Conservation (phyloP, 2,113 vertebrate genomes). For the Psittacus erithacus region DNA sequence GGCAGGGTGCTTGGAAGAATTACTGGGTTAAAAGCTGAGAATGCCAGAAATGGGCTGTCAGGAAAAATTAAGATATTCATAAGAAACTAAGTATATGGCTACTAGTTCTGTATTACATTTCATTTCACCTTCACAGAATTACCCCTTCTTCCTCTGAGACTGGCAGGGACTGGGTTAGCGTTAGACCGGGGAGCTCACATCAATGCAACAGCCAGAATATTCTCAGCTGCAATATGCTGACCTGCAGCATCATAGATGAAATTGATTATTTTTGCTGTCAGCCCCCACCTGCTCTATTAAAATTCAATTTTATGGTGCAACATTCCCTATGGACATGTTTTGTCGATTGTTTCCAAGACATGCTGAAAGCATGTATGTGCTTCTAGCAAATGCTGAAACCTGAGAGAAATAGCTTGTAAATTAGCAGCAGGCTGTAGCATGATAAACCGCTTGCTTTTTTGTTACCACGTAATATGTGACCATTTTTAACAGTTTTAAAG, state of each 20-base stretch:
- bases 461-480: background rate
- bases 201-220: background rate
- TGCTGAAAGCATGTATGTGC: background rate
- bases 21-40: background rate
- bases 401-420: background rate
- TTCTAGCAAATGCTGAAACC: background rate
- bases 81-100: background rate
- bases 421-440: background rate
- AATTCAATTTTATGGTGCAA: background rate
- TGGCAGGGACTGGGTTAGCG: background rate
- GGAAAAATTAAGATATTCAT: background rate
- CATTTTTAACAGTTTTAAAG: constrained; percentile 39
- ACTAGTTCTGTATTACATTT: background rate
- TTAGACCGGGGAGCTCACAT: background rate
- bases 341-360: background rate
- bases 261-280: constrained; percentile 39
- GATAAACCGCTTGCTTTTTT: background rate
- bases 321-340: background rate
- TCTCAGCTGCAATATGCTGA: background rate
- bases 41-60: rapidly evolving
- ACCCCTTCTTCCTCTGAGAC: background rate
- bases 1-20: background rate
- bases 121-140: background rate
- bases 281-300: background rate
- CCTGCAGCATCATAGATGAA: background rate